These are phyloP conservation scores for Hippocampus guttulatus DNA, from an alignment of 2,113 vertebrate species.

Conservation along the genomic window DNA sequence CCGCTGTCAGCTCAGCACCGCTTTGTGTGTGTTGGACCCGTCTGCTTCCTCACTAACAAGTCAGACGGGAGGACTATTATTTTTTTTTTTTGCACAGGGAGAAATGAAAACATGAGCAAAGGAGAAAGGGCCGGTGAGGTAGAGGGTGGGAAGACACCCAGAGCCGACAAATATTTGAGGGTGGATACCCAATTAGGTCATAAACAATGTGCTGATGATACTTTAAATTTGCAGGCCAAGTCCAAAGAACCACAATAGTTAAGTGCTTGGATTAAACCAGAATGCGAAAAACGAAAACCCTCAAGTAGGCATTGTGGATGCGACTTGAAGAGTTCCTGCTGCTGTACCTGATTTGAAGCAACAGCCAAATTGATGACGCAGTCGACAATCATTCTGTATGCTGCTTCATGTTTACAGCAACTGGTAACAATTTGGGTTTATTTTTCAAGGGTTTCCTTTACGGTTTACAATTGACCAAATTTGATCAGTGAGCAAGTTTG, in stretches of 20 bases:
- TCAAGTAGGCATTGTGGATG: background rate
- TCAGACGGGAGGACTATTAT: conserved; percentile 16
- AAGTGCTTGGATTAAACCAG: background rate
- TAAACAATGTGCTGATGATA: conserved; percentile 39
- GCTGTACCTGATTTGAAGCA: background rate
- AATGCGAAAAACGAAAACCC: background rate
- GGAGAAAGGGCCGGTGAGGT: background rate
- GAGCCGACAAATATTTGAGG: conserved; percentile 23
- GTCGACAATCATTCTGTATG: no score
- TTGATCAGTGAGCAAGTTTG: no score
- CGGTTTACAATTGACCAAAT: no score
- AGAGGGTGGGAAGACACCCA: background rate
- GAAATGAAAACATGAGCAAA: conserved; percentile 21
- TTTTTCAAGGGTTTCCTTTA: no score
- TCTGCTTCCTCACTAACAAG: conserved; percentile 45
- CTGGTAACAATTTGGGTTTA: no score
- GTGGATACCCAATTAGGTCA: conserved; percentile 16
- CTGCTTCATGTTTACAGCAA: no score
- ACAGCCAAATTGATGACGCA: no score
- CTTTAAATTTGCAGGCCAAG: conserved; percentile 1
- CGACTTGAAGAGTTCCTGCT: background rate
- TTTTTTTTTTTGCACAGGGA: conserved; percentile 23
- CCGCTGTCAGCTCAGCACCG: conserved; percentile 42
- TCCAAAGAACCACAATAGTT: background rate
- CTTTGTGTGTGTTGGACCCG: conserved; percentile 52